phyloP scores from a whole-genome alignment of 1,140 invertebrate genomes.

The Steinernema khuongi region DNA sequence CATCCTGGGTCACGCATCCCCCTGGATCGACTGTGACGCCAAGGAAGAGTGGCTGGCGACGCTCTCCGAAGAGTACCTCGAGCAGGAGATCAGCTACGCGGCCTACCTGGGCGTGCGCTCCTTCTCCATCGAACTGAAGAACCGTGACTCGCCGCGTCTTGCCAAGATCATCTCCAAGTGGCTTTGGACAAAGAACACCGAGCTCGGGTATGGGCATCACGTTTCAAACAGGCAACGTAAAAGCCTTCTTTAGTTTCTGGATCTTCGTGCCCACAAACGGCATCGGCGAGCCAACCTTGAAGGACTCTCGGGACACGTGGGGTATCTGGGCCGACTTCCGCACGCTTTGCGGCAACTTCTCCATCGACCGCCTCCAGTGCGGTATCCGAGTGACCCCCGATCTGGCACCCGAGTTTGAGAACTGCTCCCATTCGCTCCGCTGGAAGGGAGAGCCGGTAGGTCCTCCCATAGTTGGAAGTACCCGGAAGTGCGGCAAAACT shows the following conservation, averaged over 20 bases:
- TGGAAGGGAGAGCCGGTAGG: constrained; percentile 50
- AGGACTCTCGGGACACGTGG: constrained; percentile 40
- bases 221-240: not conserved
- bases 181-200: constrained; percentile 32
- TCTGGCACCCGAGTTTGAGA: constrained; percentile 43
- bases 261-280: constrained; percentile 41
- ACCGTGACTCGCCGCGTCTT: constrained; percentile 33
- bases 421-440: constrained; percentile 19
- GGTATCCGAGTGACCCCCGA: constrained; percentile 35
- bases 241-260: constrained; percentile 46
- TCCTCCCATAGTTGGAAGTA: not conserved
- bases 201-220: not conserved
- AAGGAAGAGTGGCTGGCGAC: constrained; percentile 32
- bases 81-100: constrained; percentile 45
- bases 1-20: constrained; percentile 41
- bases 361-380: constrained; percentile 22
- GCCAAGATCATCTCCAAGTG: constrained; percentile 39
- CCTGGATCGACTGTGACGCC: constrained; percentile 52
- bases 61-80: constrained; percentile 35
- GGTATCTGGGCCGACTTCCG: constrained; percentile 45
- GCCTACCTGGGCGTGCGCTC: constrained; percentile 42
- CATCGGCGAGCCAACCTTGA: not conserved
- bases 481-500: not conserved
- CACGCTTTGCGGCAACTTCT: constrained; percentile 23
- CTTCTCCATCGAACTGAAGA: constrained; percentile 40